Evolutionary conservation across 2,797 vertebrate species (phyloP), one percentile per base, ranked within the genome.

Genomic region (Lates japonicus): DNA sequence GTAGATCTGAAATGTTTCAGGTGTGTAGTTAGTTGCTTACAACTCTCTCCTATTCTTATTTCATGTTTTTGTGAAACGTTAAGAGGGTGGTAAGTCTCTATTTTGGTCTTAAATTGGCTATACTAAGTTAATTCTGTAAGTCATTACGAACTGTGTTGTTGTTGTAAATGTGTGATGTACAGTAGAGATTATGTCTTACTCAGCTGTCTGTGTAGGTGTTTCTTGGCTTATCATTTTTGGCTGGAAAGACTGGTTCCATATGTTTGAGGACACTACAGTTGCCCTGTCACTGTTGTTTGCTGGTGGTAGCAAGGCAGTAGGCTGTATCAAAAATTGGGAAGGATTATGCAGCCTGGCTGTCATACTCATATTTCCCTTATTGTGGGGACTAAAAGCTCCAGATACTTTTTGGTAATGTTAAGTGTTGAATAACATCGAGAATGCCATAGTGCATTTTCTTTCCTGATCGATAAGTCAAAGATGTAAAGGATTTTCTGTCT

Each of bases 181-280:
- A 69, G 66, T 16, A 57, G 57, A 54, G 39, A 25, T 19, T 39
- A 33, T 51, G 51, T 31, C 25, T 55, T 44, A 29, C 25, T 65
- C 48, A 57, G 19, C 31, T 13, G 22, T 29, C 17, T 57, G 54
- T 11, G 46, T 72, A 60, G 61, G 46, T 55, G 22, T 65, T n/a
- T 62, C 35, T n/a, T 54, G 2, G 25, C 55, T 60, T 64, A 42
- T 55, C 71, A 57, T 67, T 37, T 20, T 66, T 72, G 42, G 58
- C 37, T 52, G 33, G 59, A 73, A 58, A 74, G 44, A 68, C 59
- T 52, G 31, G 46, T 58, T 76, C n/a, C 16, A 49, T 41, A 33
- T 70, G 2, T 64, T 76, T 55, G 65, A 29, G 10, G 35, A 64
- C 31, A 60, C 35, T 69, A 60, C 39, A 35, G 70, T 52, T 72